Evolutionary conservation across 2,888 invertebrate species (phyloP), one percentile per base, ranked within the genome.

Genomic region (Drosophila picticornis): DNA sequence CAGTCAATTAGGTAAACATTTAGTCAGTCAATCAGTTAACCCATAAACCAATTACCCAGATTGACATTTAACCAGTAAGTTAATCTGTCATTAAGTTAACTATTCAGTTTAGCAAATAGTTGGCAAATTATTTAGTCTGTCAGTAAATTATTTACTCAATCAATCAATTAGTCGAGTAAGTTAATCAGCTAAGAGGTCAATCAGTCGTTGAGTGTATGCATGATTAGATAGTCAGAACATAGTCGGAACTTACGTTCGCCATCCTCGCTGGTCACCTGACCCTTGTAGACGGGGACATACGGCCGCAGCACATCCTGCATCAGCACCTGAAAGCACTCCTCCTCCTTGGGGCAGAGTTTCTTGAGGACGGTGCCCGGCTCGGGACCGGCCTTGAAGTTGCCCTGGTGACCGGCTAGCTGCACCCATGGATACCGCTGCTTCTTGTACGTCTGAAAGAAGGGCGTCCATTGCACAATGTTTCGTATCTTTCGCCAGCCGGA

Each of bases 341-440:
- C 97, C 93, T 99, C 99, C 92, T 97, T 97, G 10, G 96, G 96
- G 90, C 98, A 97, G 43, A 98, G 94, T 93, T 98, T 98, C 94
- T 99, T 99, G 90, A 98, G 94, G 82, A 99, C 98, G 31, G 98
- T 98, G 51, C 99, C 99, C 88, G 97, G 98, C 87, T 98, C 97
- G 2, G 97, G 97, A 0, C 98, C 98, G 2, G 98, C 97, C 91
- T 97, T 97, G 94, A 98, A 98, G 94, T 98, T 98, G 46, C 98
- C 98, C 94, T 98, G 98, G 93, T 98, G 98, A 0, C 98, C 98
- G 22, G 98, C 98, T 51, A 99, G 94, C 94, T 99, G 99, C 69
- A 99, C 97, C 99, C 99, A 99, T 63, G 98, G 98, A 94, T 98
- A 98, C 85, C 97, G 94, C 93, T 98, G 97, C 92, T 98, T 98